Conservation (phyloP, 1,140 invertebrate genomes). For the Maniola jurtina region DNA sequence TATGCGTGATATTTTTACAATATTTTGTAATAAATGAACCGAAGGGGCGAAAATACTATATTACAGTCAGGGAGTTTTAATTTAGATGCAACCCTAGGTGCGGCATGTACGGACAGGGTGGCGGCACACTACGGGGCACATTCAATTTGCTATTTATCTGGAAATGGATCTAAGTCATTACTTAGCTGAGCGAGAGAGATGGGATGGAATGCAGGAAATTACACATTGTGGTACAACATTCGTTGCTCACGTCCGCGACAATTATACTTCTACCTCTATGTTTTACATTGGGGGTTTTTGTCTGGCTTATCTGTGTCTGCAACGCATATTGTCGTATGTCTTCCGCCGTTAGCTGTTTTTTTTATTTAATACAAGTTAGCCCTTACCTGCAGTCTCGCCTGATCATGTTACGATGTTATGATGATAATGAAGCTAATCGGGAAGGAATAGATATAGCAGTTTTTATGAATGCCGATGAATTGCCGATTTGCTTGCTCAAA, state of each 20-base stretch:
- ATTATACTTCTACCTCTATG: slow-evolving; percentile 13
- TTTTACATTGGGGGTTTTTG: slow-evolving; percentile 10
- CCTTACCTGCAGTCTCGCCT: too few relatives aligned
- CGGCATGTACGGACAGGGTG: slow-evolving; percentile 32
- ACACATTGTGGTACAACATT: slow-evolving; percentile 55
- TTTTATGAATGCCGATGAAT: too few relatives aligned
- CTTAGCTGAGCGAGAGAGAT: slow-evolving; percentile 74
- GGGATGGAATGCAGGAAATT: slow-evolving; percentile 70
- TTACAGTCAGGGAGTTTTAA: not conserved
- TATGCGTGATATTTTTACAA: too few relatives aligned
- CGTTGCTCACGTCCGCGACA: slow-evolving; percentile 37
- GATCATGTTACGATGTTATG: too few relatives aligned
- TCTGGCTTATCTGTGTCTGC: not conserved
- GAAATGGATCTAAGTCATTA: slow-evolving; percentile 79
- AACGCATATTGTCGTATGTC: not conserved
- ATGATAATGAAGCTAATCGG: too few relatives aligned
- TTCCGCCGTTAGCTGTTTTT: not conserved
- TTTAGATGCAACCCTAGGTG: slow-evolving; percentile 1
- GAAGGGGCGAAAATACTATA: not conserved
- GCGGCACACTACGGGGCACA: slow-evolving; percentile 48
- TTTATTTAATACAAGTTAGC: not conserved
- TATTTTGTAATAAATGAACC: not conserved
- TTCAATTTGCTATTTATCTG: slow-evolving; percentile 79
- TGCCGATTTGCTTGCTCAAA: too few relatives aligned
- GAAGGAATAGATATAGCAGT: too few relatives aligned